Percentiles rank a stretch among this genome's conserved stretches.
These are phyloP conservation scores for Papilio xuthus DNA, from an alignment of 1,140 invertebrate species.

Conservation along the genomic window DNA sequence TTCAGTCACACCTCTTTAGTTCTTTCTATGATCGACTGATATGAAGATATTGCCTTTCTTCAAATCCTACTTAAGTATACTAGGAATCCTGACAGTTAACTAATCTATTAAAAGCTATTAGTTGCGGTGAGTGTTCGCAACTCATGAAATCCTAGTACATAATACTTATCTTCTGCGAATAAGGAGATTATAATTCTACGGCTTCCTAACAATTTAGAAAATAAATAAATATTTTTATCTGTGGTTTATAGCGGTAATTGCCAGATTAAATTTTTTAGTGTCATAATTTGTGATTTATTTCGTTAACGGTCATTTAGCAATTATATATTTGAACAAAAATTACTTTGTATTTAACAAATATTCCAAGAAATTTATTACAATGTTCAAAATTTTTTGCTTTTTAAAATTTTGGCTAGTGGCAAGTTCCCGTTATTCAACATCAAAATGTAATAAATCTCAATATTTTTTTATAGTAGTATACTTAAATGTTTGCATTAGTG, in stretches of 20 bases:
- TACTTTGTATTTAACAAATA: too few species aligned
- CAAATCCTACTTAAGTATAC: background rate
- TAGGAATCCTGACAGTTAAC: background rate
- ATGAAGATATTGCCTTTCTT: background rate
- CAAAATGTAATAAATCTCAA: background rate
- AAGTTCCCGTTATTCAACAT: too few species aligned
- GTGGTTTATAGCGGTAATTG: background rate
- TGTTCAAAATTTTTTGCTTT: too few species aligned
- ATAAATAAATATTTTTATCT: background rate
- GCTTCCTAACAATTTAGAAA: slow-evolving; percentile 8
- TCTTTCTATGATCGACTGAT: too few species aligned
- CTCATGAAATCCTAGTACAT: slow-evolving; percentile 14
- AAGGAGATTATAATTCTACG: background rate
- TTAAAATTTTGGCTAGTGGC: too few species aligned
- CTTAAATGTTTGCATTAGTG: background rate
- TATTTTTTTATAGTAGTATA: background rate
- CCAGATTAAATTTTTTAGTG: background rate
- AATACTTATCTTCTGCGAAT: background rate
- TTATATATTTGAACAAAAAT: too few species aligned
- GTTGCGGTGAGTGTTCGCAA: background rate
- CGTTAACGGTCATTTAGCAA: too few species aligned
- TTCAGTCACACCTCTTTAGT: too few species aligned
- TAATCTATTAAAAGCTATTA: background rate
- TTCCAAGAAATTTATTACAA: too few species aligned
- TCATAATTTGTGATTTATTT: background rate